Base-by-base conservation (phyloP, 2,797 vertebrate species). In the Tadarida brasiliensis region DNA sequence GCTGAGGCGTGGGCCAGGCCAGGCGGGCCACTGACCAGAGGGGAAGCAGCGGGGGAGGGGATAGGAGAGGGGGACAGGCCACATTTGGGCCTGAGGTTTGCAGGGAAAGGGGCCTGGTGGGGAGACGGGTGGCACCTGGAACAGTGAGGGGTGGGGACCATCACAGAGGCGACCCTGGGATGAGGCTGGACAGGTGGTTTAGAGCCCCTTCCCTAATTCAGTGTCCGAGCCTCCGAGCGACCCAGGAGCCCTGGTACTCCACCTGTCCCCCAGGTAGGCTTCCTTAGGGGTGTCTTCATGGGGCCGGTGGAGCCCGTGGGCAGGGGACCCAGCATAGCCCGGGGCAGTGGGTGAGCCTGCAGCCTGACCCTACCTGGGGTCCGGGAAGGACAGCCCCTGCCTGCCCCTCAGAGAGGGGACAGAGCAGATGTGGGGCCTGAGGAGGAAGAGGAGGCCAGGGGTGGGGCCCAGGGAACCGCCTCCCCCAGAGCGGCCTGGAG, bases 181-280 rank as follows among this genome's bases (percentile, higher is more conserved):
- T 1, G 28, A 24, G 39, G 17, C 63, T n/a, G n/a, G 9, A 39
- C 0, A 0, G 33, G 56, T 1, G 3, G 12, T 35, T 51, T 22
- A 12, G 22, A 61, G 33, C 11, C 33, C 68, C 30, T 93, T 14
- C 54, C 28, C 0, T 5, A n/a, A 51, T 26, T 26, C 3, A 0
- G 39, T 3, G 51, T 68, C 86, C 24, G 20, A 78, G 56, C 14
- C 5, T 2, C 15, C 33, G 10, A 65, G 47, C 70, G 7, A 2
- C 81, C 5, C 0, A 2, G 24, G 30, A 47, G 57, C 8, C 74
- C 11, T 0, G 39, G 17, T 3, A 1, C 51, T 2, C 10, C 26
- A 9, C 61, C 26, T 24, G 15, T 19, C 59, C 20, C 6, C 2
- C 54, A 59, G 2, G 39, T 10, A 16, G 71, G 19, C 39, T 30